These are phyloP conservation scores for Bombus superbus DNA, from an alignment of 1,140 invertebrate species.

Conservation along the genomic window DNA sequence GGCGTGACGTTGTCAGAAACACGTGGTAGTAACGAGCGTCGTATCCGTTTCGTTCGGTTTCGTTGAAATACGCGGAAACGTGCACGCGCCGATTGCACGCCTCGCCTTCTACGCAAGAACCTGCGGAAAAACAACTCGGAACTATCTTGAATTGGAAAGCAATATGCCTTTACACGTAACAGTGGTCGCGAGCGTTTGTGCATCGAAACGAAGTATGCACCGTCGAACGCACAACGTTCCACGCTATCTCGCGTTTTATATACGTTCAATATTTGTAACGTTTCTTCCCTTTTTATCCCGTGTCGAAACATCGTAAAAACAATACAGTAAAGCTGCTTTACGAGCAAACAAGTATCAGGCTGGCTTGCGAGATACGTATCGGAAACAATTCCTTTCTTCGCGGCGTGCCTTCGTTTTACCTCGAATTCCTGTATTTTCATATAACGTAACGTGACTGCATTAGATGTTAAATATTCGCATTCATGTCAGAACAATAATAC, in stretches of 20 bases:
- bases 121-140: background rate
- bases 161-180: slow-evolving; percentile 37
- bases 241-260: background rate
- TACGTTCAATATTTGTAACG: background rate
- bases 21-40: slow-evolving; percentile 42
- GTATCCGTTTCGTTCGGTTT: slow-evolving; percentile 49
- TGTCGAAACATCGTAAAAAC: background rate
- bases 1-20: too few species aligned
- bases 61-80: slow-evolving; percentile 23
- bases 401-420: background rate
- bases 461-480: slow-evolving; percentile 68
- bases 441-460: slow-evolving; percentile 53
- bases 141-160: slow-evolving; percentile 32
- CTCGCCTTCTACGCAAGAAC: background rate
- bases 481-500: slow-evolving; percentile 63
- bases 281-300: background rate
- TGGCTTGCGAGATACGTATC: background rate
- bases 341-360: background rate
- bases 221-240: too few species aligned
- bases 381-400: background rate
- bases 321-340: background rate
- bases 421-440: slow-evolving; percentile 28
- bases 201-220: too few species aligned
- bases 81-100: slow-evolving; percentile 38
- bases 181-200: too few species aligned